Evolutionary conservation across 2,888 invertebrate genomes (phyloP), one percentile per base, ranked within the genome.

Genomic region (Drosophila mimica): DNA sequence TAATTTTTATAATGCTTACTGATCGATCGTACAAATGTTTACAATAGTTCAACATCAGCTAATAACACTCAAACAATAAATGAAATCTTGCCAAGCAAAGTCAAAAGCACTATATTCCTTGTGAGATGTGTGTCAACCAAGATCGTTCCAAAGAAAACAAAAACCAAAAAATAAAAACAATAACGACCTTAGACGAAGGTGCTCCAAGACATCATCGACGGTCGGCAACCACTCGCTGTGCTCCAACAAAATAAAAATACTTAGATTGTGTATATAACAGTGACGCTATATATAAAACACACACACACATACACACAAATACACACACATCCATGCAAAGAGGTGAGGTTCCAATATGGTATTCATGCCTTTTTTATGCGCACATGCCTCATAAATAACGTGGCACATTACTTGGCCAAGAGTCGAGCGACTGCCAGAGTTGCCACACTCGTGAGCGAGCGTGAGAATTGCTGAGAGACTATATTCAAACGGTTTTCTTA

Each of bases 321-420:
- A 62, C 30, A 34, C 46, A 49, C 17, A 48, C 17, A 62, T 33
- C 20, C 34, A 40, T 8, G 46, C 17, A 13, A 61, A 48, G 62
- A 62, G 73, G 66, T 52, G 58, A 38, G 69, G 58, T 83, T 83
- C 74, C 82, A 81, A 86, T 83, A 89, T 86, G 83, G 89, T 87
- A 75, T 88, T 80, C 76, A 38, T 38, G 54, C 70, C 67, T 86
- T 90, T 76, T 90, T 86, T 90, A 89, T 75, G 74, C 67, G 74
- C 73, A 84, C 78, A 76, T 79, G 77, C 63, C 85, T 88, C 88
- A 90, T 88, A 89, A 88, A 88, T 89, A 83, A 82, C 74, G 81
- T 74, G 77, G 81, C 71, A 79, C 85, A 89, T 90, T 86, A 90
- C 90, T 91, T 89, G 81, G 76, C 77, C 70, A 83, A 78, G 62